Evolutionary conservation across 2,113 vertebrate genomes (phyloP), one percentile per base, ranked within the genome.

Genomic region (Silurus asotus): DNA sequence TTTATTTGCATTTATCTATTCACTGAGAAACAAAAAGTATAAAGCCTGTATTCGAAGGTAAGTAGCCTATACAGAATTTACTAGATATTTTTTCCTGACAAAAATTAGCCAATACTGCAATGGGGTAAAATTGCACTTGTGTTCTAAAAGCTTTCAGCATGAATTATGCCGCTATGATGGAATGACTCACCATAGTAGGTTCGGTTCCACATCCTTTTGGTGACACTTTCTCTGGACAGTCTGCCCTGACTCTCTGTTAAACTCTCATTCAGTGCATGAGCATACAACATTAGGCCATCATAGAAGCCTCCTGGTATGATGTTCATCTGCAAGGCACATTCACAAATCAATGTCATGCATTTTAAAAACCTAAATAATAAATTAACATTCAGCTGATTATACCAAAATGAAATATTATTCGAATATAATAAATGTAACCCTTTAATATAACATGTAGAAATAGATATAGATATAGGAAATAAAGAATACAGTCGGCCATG

Each of bases 281-380:
- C 93, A 0, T 98, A 99, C 6, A 99, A 94, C 94, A 98, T 95
- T 91, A 99, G 92, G 8, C 97, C 97, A 0, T 99, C 98, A 19
- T 99, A 97, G 93, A 99, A 99, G 23, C 97, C 97, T 55, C 96
- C 98, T 0, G 97, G 95, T 14, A 99, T 98, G 82, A 99, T 96
- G 94, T 99, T 99, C 96, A 97, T 98, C 98, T 99, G 78, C 14
- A 82, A 9, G 69, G 37, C 19, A 19, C 82, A 67, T 48, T 11
- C 20, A 23, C 8, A n/a, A 58, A 28, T 49, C 7, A 62, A 17
- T 51, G 5, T 75, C 48, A 69, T 37, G 2, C 25, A 8, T 48
- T 8, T 48, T 3, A 64, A 64, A 65, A 20, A 17, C 53, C 61
- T 53, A n/a, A 67, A 55, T 49, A 14, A 81, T 3, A 49, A 81